Evolutionary conservation across 2,797 vertebrate genomes (phyloP).

Genomic region (Babyrousa celebensis): DNA sequence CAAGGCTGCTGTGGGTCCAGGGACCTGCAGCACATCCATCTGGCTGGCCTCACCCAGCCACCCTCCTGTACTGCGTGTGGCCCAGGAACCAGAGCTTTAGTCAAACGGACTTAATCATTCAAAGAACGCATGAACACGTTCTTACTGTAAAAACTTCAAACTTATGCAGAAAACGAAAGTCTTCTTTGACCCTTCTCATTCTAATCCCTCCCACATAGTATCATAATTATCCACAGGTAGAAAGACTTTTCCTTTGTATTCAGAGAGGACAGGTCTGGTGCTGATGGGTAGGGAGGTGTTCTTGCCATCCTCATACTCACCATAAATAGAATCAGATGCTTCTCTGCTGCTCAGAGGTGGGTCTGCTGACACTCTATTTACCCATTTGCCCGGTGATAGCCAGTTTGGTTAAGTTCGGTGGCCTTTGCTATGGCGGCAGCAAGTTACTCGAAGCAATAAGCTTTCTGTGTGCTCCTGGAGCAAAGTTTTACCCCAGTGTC

Average conservation of each 20-base stretch:
- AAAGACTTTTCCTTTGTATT: not conserved
- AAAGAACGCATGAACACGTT: not conserved
- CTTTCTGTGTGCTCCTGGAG: rapidly evolving
- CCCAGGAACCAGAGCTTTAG: not conserved
- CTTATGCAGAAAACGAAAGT: not conserved
- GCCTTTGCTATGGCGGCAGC: not conserved
- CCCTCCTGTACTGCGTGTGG: not conserved
- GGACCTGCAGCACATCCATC: rapidly evolving
- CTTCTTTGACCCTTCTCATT: not conserved
- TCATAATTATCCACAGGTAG: too few relatives aligned
- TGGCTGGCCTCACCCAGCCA: not conserved
- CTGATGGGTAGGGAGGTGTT: not conserved
- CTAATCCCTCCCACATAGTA: too few relatives aligned
- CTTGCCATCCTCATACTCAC: not conserved
- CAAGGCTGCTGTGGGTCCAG: too few relatives aligned
- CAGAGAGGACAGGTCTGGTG: not conserved
- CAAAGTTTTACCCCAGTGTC: not conserved
- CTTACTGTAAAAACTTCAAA: not conserved
- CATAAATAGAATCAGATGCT: not conserved
- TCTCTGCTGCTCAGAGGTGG: not conserved
- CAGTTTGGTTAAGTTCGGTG: not conserved
- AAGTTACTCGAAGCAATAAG: not conserved
- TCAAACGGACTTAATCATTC: not conserved
- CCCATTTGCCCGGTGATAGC: too few relatives aligned
- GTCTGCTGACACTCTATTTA: not conserved